Percentiles rank a stretch among this genome's conserved stretches.
phyloP scores from a whole-genome alignment of 2,797 vertebrate species.

The Sebastiscus albofasciatus region DNA sequence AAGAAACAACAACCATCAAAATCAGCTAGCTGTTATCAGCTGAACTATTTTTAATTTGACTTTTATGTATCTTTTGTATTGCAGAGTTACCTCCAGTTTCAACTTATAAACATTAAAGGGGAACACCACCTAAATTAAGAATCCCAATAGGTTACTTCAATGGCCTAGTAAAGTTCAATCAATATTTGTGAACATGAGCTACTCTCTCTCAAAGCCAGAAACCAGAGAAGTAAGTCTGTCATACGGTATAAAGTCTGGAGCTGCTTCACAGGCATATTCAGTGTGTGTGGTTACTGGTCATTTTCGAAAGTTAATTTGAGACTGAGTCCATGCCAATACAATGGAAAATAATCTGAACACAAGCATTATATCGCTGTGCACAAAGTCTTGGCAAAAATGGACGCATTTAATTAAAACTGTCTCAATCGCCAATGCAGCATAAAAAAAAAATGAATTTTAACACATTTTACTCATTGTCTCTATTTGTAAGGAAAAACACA shows the following conservation, averaged over 20 bases:
- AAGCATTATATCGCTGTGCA: background rate
- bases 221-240: background rate
- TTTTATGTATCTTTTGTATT: background rate
- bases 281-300: background rate
- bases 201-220: background rate
- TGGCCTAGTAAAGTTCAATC: background rate
- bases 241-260: background rate
- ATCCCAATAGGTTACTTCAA: background rate
- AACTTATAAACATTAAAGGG: background rate
- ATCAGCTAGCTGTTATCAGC: background rate
- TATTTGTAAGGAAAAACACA: slow-evolving; percentile 13
- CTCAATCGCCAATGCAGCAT: background rate
- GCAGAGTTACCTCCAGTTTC: background rate
- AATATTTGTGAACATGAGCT: background rate
- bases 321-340: background rate
- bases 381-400: background rate
- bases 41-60: background rate
- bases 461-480: background rate
- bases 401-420: slow-evolving; percentile 3
- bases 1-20: background rate
- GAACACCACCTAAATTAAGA: background rate
- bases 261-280: background rate
- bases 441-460: background rate
- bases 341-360: background rate
- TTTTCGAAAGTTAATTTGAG: background rate